Percentiles rank a stretch among this genome's conserved stretches.
These are phyloP conservation scores for Lipophrys pholis DNA, from an alignment of 2,113 vertebrate species.

Conservation along the genomic window DNA sequence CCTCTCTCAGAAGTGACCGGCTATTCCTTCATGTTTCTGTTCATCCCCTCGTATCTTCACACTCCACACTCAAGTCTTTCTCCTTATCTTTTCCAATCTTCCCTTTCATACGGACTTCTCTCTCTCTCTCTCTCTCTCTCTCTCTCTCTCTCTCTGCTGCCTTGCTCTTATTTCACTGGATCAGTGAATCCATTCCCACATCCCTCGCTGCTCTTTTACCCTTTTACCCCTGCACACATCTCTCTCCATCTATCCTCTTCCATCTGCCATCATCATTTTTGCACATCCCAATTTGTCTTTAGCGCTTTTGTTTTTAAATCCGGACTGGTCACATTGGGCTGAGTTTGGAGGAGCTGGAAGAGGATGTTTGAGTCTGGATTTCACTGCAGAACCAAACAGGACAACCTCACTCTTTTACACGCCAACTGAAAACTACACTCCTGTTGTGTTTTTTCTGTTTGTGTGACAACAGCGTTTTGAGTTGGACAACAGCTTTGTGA, in stretches of 20 bases:
- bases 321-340: constrained; percentile 30
- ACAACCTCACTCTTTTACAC: neutral
- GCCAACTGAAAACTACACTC: neutral
- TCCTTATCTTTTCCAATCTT: neutral
- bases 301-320: too few species aligned
- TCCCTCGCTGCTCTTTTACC: constrained; percentile 4
- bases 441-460: too few species aligned
- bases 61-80: neutral
- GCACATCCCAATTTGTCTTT: constrained; percentile 40
- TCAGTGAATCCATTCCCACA: neutral
- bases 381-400: constrained; percentile 1
- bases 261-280: constrained; percentile 1
- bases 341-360: constrained; percentile 46
- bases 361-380: constrained; percentile 8
- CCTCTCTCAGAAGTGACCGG: constrained; percentile 55
- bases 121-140: neutral
- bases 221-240: neutral
- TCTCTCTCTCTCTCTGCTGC: constrained; percentile 1
- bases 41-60: neutral
- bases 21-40: constrained; percentile 18
- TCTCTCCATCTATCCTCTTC: constrained; percentile 10
- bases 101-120: neutral
- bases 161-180: constrained; percentile 6
- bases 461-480: too few species aligned
- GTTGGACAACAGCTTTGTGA: too few species aligned